Conservation (phyloP, 2,888 invertebrate genomes). For the Sthenelais limicola region DNA sequence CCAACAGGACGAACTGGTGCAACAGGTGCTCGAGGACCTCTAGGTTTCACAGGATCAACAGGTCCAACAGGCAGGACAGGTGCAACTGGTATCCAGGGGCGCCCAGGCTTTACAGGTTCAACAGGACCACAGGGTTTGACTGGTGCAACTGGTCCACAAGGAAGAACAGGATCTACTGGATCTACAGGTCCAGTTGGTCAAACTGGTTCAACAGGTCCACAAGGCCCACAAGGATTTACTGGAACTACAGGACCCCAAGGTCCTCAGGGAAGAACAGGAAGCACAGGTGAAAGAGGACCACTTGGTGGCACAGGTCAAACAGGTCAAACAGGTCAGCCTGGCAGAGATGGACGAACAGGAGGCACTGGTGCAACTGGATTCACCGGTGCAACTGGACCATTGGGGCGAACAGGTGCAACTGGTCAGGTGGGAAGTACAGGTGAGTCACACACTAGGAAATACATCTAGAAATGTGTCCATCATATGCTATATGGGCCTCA, state of each 20-base stretch:
- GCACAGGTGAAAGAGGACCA: constrained; percentile 46
- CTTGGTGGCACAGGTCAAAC: constrained; percentile 26
- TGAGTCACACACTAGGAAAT: background rate
- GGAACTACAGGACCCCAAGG: constrained; percentile 32
- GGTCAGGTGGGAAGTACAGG: constrained; percentile 27
- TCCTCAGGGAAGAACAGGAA: background rate
- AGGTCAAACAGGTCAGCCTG: constrained; percentile 25
- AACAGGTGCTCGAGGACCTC: constrained; percentile 6
- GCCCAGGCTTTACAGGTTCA: constrained; percentile 32
- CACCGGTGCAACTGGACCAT: constrained; percentile 35
- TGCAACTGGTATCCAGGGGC: constrained; percentile 38
- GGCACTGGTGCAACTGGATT: constrained; percentile 42
- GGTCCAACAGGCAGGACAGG: constrained; percentile 47
- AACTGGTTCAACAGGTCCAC: constrained; percentile 42
- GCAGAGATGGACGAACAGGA: constrained; percentile 43
- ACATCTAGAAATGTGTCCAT: too few relatives aligned
- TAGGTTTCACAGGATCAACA: constrained; percentile 43
- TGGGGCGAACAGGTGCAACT: constrained; percentile 40
- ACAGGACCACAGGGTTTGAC: constrained; percentile 39
- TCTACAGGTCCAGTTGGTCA: constrained; percentile 44
- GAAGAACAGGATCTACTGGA: constrained; percentile 42
- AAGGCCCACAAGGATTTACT: constrained; percentile 38
- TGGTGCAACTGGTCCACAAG: constrained; percentile 33
- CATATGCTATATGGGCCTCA: too few relatives aligned
- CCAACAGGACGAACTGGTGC: constrained; percentile 34